Evolutionary conservation across 2,113 vertebrate species (phyloP).

Genomic region (Larimichthys polyactis): DNA sequence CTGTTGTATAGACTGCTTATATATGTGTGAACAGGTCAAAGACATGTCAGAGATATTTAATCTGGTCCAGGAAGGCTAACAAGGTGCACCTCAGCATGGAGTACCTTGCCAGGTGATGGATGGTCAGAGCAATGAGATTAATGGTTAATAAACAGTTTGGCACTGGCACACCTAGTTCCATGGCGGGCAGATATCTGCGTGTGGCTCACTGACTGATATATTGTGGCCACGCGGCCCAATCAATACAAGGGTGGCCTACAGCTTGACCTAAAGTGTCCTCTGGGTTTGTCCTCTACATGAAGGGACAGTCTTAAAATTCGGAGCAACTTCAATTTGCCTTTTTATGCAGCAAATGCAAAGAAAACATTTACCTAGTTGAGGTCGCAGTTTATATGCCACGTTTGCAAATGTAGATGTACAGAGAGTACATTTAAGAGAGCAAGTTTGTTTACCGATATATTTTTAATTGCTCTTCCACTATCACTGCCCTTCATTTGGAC

Average conservation of each 20-base stretch:
- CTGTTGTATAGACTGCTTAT: slow-evolving; percentile 20
- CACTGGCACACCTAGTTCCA: slow-evolving; percentile 17
- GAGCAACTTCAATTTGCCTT: not conserved
- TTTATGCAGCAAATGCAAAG: too few species aligned
- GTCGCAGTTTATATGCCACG: not conserved
- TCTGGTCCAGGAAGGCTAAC: slow-evolving; percentile 11
- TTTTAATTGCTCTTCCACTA: too few species aligned
- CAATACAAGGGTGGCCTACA: slow-evolving; percentile 39
- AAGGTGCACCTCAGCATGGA: slow-evolving; percentile 2
- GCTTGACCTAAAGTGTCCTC: slow-evolving; percentile 25
- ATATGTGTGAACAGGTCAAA: slow-evolving; percentile 4
- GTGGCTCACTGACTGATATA: slow-evolving; percentile 31
- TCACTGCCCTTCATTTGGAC: too few species aligned
- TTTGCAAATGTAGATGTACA: not conserved
- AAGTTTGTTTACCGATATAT: too few species aligned
- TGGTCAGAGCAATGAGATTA: slow-evolving; percentile 32
- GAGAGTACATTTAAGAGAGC: not conserved
- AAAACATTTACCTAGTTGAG: slow-evolving; percentile 8
- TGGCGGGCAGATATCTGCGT: slow-evolving; percentile 25
- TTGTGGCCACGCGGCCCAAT: slow-evolving; percentile 28
- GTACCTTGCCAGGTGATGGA: slow-evolving; percentile 23
- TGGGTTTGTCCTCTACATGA: slow-evolving; percentile 11
- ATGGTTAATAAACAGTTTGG: slow-evolving; percentile 48
- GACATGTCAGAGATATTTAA: not conserved
- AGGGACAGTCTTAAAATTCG: not conserved